These are phyloP conservation scores for Hyaena hyaena DNA, from an alignment of 2,113 vertebrate genomes.

Conservation along the genomic window DNA sequence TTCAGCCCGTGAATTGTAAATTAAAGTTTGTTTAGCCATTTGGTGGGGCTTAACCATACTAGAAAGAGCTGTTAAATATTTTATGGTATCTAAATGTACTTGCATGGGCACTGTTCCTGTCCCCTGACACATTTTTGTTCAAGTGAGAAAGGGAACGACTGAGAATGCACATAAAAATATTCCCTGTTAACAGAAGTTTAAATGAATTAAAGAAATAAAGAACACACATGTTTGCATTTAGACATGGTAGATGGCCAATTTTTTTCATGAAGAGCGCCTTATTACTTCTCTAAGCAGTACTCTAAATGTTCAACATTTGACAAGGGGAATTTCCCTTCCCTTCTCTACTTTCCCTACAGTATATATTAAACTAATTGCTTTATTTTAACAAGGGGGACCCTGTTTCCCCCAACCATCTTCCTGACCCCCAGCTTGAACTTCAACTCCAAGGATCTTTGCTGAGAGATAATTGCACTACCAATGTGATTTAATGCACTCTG, in stretches of 20 bases:
- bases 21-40: slow-evolving; percentile 60
- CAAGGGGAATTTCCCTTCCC: slow-evolving; percentile 77
- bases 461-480: slow-evolving; percentile 60
- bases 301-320: slow-evolving; percentile 73
- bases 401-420: slow-evolving; percentile 56
- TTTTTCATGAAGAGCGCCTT: slow-evolving; percentile 70
- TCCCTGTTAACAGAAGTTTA: slow-evolving; percentile 75
- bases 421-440: slow-evolving; percentile 71
- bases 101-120: slow-evolving; percentile 45
- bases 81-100: slow-evolving; percentile 65
- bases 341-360: slow-evolving; percentile 62
- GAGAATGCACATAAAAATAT: slow-evolving; percentile 72
- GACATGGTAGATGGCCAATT: slow-evolving; percentile 70
- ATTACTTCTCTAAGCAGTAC: slow-evolving; percentile 70
- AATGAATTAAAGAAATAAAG: slow-evolving; percentile 77
- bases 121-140: slow-evolving; percentile 65
- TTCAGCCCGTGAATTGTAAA: slow-evolving; percentile 41
- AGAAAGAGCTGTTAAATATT: slow-evolving; percentile 58
- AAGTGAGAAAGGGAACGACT: background rate
- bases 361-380: slow-evolving; percentile 80
- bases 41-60: slow-evolving; percentile 12
- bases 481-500: slow-evolving; percentile 36
- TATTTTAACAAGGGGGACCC: slow-evolving; percentile 78
- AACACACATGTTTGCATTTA: slow-evolving; percentile 80
- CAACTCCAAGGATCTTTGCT: slow-evolving; percentile 48